phyloP scores from a whole-genome alignment of 2,797 vertebrate genomes.

The Sylvia borin region DNA sequence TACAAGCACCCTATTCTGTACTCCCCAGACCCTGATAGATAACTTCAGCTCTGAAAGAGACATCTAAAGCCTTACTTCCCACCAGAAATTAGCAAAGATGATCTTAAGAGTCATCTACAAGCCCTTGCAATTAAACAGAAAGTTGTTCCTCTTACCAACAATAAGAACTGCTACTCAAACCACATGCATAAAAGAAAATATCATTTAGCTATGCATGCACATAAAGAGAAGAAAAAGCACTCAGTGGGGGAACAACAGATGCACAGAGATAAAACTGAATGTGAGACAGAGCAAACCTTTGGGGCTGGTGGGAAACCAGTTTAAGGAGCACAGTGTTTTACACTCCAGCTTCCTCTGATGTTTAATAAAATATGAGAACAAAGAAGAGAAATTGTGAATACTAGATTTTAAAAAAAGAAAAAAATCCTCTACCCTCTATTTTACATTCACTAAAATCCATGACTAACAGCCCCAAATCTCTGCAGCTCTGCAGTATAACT shows the following conservation, averaged over 20 bases:
- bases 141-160: neutral
- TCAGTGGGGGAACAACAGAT: neutral
- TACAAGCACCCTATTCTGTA: neutral
- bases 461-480: neutral
- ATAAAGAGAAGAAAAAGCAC: neutral
- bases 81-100: neutral
- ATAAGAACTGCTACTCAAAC: neutral
- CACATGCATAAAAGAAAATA: neutral
- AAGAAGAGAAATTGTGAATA: neutral
- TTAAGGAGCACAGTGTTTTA: slow-evolving; percentile 45
- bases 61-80: neutral
- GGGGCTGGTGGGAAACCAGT: slow-evolving; percentile 22
- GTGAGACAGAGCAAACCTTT: neutral
- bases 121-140: neutral
- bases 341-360: neutral
- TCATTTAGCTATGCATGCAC: neutral
- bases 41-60: neutral
- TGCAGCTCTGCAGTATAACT: neutral
- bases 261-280: neutral
- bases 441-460: neutral
- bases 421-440: neutral
- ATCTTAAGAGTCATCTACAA: neutral
- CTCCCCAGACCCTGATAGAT: neutral
- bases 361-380: slow-evolving; percentile 8
- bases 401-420: neutral